These are phyloP conservation scores for Pitta sordida DNA, from an alignment of 2,113 vertebrate species.

Conservation along the genomic window DNA sequence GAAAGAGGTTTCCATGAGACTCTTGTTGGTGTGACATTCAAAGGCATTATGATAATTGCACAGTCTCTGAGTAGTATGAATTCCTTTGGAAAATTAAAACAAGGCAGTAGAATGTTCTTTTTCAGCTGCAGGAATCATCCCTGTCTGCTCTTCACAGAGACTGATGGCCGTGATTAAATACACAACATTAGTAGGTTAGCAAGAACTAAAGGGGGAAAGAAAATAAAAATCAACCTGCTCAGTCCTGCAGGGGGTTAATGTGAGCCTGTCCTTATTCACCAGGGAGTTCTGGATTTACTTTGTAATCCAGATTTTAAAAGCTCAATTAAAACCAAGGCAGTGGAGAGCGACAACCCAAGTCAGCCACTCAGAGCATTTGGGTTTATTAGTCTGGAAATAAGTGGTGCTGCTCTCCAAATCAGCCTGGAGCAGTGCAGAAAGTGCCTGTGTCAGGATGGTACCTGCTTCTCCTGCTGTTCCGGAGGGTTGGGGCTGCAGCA, in stretches of 20 bases:
- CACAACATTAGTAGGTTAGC: neutral
- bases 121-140: neutral
- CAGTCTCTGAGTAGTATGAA: neutral
- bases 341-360: neutral
- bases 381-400: neutral
- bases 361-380: neutral
- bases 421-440: neutral
- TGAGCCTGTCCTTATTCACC: neutral
- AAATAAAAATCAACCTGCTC: neutral
- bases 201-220: neutral
- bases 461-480: neutral
- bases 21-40: neutral
- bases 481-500: neutral
- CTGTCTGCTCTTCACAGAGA: neutral
- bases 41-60: neutral
- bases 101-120: neutral
- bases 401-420: neutral
- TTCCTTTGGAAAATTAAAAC: neutral
- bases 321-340: neutral
- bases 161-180: neutral
- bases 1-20: neutral
- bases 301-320: neutral
- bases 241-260: neutral
- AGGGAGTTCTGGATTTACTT: neutral
- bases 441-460: neutral